Percentiles rank a stretch among this genome's conserved stretches.
Evolutionary conservation across 2,113 vertebrate genomes (phyloP).

Genomic region (Burhinus bistriatus): DNA sequence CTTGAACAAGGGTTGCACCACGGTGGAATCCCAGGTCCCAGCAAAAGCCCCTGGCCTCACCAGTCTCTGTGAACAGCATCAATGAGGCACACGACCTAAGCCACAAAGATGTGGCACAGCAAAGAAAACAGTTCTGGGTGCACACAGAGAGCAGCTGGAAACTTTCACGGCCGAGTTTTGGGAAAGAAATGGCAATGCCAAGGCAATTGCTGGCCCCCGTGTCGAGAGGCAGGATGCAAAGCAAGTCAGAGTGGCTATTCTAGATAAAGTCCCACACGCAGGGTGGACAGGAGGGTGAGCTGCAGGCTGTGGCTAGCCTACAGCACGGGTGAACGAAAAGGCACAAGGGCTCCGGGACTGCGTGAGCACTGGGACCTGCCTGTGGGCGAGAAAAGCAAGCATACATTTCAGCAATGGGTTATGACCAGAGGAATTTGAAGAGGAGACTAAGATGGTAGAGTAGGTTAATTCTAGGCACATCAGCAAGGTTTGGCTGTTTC

Average conservation of each 20-base stretch:
- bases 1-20: background rate
- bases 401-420: background rate
- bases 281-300: background rate
- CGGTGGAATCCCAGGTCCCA: accelerated
- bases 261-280: background rate
- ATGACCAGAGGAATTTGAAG: background rate
- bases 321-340: accelerated
- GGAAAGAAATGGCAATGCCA: background rate
- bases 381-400: background rate
- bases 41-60: background rate
- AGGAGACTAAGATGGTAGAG: background rate
- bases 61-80: background rate
- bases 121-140: background rate
- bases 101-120: accelerated
- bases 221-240: background rate
- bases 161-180: accelerated
- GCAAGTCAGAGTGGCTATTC: background rate
- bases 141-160: background rate
- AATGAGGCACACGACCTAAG: accelerated
- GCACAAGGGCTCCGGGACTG: background rate
- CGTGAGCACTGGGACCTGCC: background rate
- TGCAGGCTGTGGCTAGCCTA: background rate
- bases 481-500: background rate
- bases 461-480: background rate
- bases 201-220: background rate